Evolutionary conservation across 2,113 vertebrate species (phyloP).

Genomic region (Grammomys surdaster): DNA sequence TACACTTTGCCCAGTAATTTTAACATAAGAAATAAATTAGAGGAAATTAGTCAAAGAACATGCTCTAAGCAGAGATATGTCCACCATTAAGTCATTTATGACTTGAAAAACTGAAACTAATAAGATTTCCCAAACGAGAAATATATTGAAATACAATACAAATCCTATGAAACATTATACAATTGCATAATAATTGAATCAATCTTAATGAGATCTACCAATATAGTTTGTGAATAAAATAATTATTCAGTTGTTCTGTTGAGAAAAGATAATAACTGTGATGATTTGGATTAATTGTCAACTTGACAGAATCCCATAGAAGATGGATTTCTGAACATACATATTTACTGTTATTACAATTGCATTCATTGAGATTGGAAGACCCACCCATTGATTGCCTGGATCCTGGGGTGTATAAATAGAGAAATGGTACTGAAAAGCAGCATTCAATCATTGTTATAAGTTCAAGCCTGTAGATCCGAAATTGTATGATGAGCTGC

Average conservation of each 20-base stretch:
- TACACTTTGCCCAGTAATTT: not conserved
- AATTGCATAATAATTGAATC: not conserved
- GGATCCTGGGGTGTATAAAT: not conserved
- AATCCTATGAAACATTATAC: not conserved
- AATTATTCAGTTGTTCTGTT: not conserved
- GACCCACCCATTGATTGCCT: not conserved
- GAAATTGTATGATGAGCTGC: not conserved
- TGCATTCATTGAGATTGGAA: not conserved
- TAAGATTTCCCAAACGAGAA: not conserved
- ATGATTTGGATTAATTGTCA: not conserved
- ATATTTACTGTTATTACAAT: not conserved
- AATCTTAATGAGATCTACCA: not conserved
- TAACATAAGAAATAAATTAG: slow-evolving; percentile 3
- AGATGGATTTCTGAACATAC: not conserved
- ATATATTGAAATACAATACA: not conserved
- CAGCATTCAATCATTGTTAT: not conserved
- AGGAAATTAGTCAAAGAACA: slow-evolving; percentile 1
- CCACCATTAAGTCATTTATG: slow-evolving; percentile 1
- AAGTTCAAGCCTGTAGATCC: not conserved
- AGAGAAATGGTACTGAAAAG: not conserved
- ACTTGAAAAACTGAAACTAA: not conserved
- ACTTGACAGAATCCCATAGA: not conserved
- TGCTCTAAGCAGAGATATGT: not conserved
- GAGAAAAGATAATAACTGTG: not conserved
- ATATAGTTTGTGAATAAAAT: not conserved